Conservation (phyloP, 2,113 vertebrate genomes). For the Urocynchramus pylzowi region DNA sequence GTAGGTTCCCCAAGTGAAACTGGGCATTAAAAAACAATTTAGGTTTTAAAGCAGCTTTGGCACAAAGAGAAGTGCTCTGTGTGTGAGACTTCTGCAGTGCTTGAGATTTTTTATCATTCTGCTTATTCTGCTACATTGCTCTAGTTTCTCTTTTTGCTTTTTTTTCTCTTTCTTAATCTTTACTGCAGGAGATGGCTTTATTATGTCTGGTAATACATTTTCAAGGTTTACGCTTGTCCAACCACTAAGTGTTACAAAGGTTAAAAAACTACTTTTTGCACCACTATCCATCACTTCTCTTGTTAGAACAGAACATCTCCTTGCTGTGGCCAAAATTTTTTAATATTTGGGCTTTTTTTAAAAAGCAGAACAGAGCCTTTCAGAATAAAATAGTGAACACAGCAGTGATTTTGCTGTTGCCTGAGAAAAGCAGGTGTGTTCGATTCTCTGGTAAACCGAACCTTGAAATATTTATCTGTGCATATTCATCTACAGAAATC, state of each 20-base stretch:
- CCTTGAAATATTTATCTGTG: neutral
- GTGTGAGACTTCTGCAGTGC: neutral
- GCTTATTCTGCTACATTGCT: neutral
- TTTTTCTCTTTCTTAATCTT: neutral
- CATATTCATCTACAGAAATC: accelerated
- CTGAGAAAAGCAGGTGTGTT: neutral
- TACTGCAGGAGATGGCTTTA: neutral
- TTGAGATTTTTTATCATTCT: neutral
- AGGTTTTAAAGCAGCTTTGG: neutral
- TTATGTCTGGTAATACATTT: neutral
- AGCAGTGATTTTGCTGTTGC: neutral
- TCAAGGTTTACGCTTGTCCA: neutral
- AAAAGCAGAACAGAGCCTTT: neutral
- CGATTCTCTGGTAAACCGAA: neutral
- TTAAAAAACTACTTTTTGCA: neutral
- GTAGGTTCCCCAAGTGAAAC: neutral
- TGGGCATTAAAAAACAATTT: neutral
- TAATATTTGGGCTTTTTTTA: neutral
- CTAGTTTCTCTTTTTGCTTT: neutral
- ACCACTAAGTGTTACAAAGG: neutral
- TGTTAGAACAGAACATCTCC: neutral
- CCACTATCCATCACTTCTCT: neutral
- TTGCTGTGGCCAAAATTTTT: neutral
- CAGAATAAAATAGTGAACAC: neutral
- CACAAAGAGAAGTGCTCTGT: neutral